Evolutionary conservation across 1,140 invertebrate genomes (phyloP), one percentile per base, ranked within the genome.

Genomic region (Prorops nasuta): DNA sequence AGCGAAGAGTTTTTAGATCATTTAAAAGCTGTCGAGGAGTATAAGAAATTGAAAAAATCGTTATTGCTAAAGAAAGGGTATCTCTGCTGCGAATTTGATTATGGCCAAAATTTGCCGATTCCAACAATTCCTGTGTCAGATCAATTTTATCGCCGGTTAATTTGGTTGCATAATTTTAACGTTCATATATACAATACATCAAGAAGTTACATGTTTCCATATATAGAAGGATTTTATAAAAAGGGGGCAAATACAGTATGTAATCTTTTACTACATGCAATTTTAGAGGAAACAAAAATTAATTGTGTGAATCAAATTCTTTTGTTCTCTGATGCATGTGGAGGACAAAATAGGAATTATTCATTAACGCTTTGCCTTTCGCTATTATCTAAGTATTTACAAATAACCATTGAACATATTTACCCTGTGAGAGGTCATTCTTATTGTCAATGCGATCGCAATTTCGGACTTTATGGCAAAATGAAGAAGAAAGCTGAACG

Each of bases 341-440:
- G 34, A 35, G 15, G 34, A n/a, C 34, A 35, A 35, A 35, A 35
- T 15, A 35, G 15, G 14, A 35, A 39, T 39, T 24, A 47, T 9
- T 21, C 7, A 15, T 12, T 38, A 16, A 2, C 39, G 3, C 20
- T 39, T 37, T 39, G 38, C 24, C 16, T 47, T 2, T 47, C 45
- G n/a, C 24, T 47, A 3, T 9, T 47, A 2, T 18, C 45, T 3
- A 21, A 39, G 15, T 15, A 16, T 2, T 9, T 45, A 3, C 16
- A 51, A 32, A 9, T 56, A 10, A 35, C 44, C 46, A 60, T 60
- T 28, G 21, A 49, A 3, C 47, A 57, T 46, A 22, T 59, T 6
- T 56, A 45, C 22, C 53, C 51, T 16, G 56, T 59, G 3, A 41
- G 55, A 49, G 54, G 55, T 16, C 57, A 63, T 31, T 58, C 57